Evolutionary conservation across 2,888 invertebrate species (phyloP).

Genomic region (Osedax fenrisi): DNA sequence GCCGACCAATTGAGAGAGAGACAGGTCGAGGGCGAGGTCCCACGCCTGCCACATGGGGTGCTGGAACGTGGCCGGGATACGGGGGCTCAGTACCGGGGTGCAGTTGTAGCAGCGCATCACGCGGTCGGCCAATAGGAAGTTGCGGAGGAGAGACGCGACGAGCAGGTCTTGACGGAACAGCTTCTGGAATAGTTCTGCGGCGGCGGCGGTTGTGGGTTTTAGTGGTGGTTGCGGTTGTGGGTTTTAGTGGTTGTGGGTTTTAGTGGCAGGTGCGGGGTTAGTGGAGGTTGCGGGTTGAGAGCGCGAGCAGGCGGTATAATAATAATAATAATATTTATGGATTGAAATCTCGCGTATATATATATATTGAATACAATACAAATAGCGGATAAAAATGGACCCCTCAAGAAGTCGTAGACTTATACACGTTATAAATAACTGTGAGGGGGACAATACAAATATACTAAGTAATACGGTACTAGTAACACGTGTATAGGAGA

Average conservation of each 20-base stretch:
- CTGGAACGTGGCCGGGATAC: conserved; percentile 74
- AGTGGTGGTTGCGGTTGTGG: no score
- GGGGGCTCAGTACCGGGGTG: conserved; percentile 82
- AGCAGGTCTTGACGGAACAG: conserved; percentile 90
- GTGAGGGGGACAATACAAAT: no score
- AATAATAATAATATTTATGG: no score
- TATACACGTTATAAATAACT: no score
- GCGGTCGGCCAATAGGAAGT: conserved; percentile 87
- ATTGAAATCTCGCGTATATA: no score
- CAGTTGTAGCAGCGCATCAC: conserved; percentile 92
- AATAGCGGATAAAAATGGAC: no score
- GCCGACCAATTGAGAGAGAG: conserved; percentile 71
- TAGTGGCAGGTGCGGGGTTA: neutral
- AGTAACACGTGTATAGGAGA: no score
- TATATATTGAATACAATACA: no score
- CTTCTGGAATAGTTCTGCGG: conserved; percentile 76
- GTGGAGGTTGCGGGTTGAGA: no score
- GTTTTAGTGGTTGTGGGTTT: neutral
- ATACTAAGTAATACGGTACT: no score
- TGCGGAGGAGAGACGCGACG: conserved; percentile 92
- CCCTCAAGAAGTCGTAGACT: no score
- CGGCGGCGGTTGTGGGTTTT: neutral
- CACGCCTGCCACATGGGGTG: conserved; percentile 69
- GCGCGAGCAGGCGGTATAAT: no score
- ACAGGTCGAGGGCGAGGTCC: conserved; percentile 89